These are phyloP conservation scores for Sardinella longiceps DNA, from an alignment of 2,797 vertebrate genomes.

Conservation along the genomic window DNA sequence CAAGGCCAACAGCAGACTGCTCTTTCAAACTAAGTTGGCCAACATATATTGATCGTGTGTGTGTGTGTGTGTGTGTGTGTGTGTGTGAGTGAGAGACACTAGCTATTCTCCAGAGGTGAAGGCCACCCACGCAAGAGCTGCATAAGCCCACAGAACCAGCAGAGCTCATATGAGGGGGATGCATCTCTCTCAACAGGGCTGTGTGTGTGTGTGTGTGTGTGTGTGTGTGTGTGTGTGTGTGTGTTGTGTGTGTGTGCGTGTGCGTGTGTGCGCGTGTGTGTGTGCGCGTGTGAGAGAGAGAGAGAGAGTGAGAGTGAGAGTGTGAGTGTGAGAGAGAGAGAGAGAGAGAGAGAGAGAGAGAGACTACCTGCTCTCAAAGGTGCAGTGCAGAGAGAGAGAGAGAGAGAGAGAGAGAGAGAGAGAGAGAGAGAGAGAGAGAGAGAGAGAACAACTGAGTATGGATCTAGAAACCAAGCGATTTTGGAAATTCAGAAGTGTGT, in stretches of 20 bases:
- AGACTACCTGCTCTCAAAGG: no score
- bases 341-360: no score
- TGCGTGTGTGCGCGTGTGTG: background rate
- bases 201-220: background rate
- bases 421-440: background rate
- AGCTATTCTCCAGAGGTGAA: no score
- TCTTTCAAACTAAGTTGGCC: background rate
- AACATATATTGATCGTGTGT: background rate
- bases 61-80: background rate
- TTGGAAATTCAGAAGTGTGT: background rate
- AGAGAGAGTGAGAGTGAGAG: background rate
- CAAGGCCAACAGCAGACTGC: background rate
- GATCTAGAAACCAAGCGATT: background rate
- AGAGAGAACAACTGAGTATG: background rate
- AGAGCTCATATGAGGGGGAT: no score
- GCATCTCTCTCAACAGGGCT: background rate
- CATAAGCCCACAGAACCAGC: background rate
- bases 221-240: no score
- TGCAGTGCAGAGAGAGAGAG: slow-evolving; percentile 79
- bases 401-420: background rate
- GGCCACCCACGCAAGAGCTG: no score
- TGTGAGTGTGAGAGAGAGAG: background rate
- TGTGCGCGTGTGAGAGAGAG: slow-evolving; percentile 86
- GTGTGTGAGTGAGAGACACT: background rate
- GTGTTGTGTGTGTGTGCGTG: background rate